Evolutionary conservation across 2,113 vertebrate species (phyloP).

Genomic region (Jaculus jaculus): DNA sequence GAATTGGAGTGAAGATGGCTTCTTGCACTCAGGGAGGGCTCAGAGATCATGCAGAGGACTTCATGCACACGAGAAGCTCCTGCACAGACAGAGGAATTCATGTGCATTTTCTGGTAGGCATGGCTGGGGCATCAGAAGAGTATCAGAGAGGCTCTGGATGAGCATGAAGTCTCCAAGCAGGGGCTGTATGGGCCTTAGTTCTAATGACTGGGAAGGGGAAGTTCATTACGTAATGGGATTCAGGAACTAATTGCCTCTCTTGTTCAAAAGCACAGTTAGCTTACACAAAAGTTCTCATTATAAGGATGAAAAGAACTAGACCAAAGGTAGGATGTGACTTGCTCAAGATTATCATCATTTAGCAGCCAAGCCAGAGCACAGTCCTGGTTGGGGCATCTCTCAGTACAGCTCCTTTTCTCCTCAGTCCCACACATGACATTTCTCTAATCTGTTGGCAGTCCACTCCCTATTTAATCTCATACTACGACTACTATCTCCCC

Average conservation of each 20-base stretch:
- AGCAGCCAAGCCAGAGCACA: background rate
- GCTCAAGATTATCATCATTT: background rate
- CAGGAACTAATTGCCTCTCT: background rate
- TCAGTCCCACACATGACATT: background rate
- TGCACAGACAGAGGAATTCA: background rate
- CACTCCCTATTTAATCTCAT: background rate
- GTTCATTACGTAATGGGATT: background rate
- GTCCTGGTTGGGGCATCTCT: background rate
- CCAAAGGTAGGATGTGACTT: background rate
- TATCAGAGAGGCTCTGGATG: background rate
- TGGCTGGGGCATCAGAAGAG: background rate
- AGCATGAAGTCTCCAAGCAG: background rate
- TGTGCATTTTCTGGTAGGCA: background rate
- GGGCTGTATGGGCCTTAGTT: background rate
- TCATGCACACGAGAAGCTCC: too few relatives aligned
- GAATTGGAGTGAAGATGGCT: background rate
- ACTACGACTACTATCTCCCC: background rate
- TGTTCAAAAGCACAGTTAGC: background rate
- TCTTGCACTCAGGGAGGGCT: background rate
- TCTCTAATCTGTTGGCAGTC: background rate
- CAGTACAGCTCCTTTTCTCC: background rate
- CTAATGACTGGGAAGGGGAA: background rate
- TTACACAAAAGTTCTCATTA: background rate
- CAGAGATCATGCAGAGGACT: too few relatives aligned
- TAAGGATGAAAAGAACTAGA: background rate